Conservation (phyloP, 2,888 invertebrate species). For the Tetragonula carbonaria region DNA sequence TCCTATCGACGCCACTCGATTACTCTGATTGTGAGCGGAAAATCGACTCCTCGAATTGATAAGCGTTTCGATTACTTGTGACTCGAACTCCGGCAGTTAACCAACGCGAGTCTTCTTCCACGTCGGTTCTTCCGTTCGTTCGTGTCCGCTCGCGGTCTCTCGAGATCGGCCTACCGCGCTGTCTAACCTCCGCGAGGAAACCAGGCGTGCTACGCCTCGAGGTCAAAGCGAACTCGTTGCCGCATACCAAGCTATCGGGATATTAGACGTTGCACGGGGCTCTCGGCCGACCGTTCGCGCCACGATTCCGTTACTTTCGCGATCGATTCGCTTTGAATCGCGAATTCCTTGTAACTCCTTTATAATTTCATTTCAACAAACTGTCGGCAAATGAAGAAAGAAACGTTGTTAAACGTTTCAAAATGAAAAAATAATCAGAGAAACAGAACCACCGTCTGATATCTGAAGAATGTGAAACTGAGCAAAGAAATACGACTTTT, state of each 20-base stretch:
- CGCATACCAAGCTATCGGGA: background rate
- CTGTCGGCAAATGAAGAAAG: too few relatives aligned
- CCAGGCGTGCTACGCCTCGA: constrained; percentile 26
- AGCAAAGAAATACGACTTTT: too few relatives aligned
- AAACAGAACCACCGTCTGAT: too few relatives aligned
- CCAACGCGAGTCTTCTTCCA: background rate
- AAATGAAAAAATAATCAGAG: too few relatives aligned
- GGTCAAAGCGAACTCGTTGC: constrained; percentile 12
- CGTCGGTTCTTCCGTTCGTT: background rate
- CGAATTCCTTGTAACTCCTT: background rate
- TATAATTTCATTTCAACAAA: too few relatives aligned
- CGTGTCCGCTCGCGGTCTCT: background rate
- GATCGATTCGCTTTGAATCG: background rate
- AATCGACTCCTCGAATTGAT: constrained; percentile 43
- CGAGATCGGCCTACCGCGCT: background rate
- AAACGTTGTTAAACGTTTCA: too few relatives aligned
- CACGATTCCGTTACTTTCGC: constrained; percentile 24
- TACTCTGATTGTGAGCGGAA: constrained; percentile 40
- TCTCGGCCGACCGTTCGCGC: constrained; percentile 36
- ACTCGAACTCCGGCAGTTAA: constrained; percentile 14
- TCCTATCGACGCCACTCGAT: constrained; percentile 67
- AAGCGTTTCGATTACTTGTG: constrained; percentile 61
- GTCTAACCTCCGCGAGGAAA: constrained; percentile 26
- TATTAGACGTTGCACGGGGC: constrained; percentile 27
- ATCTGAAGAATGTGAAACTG: too few relatives aligned